Conservation (phyloP, 2,888 invertebrate species). For the Chesias legatella region DNA sequence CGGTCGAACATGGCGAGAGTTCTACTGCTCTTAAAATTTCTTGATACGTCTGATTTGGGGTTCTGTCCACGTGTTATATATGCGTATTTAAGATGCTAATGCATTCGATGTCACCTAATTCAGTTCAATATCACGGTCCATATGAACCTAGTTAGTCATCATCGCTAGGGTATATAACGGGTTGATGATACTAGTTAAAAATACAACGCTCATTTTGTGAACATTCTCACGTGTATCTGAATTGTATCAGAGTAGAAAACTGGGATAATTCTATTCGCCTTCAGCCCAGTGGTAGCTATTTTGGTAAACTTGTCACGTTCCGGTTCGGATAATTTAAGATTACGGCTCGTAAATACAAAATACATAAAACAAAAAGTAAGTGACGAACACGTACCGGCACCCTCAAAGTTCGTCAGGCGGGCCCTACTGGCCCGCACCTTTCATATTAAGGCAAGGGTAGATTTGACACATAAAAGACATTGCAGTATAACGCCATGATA, state of each 20-base stretch:
- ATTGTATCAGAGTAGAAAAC: slow-evolving; percentile 24
- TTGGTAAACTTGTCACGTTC: slow-evolving; percentile 46
- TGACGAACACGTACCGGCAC: slow-evolving; percentile 34
- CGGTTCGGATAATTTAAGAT: slow-evolving; percentile 47
- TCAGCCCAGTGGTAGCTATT: slow-evolving; percentile 26
- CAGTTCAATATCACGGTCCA: slow-evolving; percentile 6
- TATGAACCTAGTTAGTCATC: slow-evolving; percentile 1
- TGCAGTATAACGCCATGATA: slow-evolving; percentile 19
- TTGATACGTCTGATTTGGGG: background rate
- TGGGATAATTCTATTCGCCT: slow-evolving; percentile 23
- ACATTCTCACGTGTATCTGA: slow-evolving; percentile 1
- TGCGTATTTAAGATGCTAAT: slow-evolving; percentile 1
- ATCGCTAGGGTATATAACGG: too few relatives aligned
- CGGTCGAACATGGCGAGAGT: too few relatives aligned
- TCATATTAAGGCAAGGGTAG: slow-evolving; percentile 29
- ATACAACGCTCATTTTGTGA: too few relatives aligned
- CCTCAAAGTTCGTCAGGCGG: slow-evolving; percentile 38
- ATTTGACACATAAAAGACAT: slow-evolving; percentile 24
- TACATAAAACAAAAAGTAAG: slow-evolving; percentile 44
- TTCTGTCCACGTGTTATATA: slow-evolving; percentile 3
- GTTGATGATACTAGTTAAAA: too few relatives aligned
- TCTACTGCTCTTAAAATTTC: too few relatives aligned
- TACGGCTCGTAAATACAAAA: slow-evolving; percentile 45
- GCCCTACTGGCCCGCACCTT: slow-evolving; percentile 27
- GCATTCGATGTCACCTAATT: slow-evolving; percentile 8